These are phyloP conservation scores for Epizoanthus illoricatus DNA, from an alignment of 92 coral and sea anemone genomes.

Conservation along the genomic window DNA sequence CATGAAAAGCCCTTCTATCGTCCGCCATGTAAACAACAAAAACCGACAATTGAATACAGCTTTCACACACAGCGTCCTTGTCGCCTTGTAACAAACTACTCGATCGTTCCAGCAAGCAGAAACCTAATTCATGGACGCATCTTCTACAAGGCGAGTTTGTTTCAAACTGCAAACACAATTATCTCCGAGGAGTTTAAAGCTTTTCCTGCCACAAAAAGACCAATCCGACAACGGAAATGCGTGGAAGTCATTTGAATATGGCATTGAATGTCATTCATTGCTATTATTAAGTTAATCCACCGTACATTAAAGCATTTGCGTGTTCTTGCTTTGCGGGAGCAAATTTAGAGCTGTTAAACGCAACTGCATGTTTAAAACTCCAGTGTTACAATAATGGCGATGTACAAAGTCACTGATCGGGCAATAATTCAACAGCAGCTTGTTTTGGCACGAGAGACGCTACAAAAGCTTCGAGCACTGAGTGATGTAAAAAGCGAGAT, in stretches of 20 bases:
- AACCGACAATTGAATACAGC: constrained; percentile 19
- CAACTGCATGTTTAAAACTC: background rate
- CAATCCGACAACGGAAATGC: constrained; percentile 22
- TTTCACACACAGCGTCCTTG: background rate
- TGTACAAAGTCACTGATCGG: constrained; percentile 56
- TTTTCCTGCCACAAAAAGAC: constrained; percentile 34
- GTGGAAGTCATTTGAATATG: constrained; percentile 31
- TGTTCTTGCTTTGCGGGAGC: constrained; percentile 28
- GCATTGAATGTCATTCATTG: constrained; percentile 10
- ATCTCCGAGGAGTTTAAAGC: constrained; percentile 15
- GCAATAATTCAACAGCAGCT: constrained; percentile 74
- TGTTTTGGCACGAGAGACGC: constrained; percentile 72
- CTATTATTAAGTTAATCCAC: constrained; percentile 9
- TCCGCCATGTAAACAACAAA: constrained; percentile 1
- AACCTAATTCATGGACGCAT: background rate
- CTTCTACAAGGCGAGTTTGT: constrained; percentile 3
- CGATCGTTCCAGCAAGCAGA: background rate
- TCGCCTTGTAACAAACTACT: constrained; percentile 17
- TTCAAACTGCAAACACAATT: background rate
- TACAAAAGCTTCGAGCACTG: constrained; percentile 56
- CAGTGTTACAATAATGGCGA: constrained; percentile 28
- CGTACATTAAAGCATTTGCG: constrained; percentile 1
- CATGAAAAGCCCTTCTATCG: background rate
- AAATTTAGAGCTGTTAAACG: constrained; percentile 10
- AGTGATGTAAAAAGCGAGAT: constrained; percentile 50